These are phyloP conservation scores for Epinephelus fuscoguttatus DNA, from an alignment of 2,113 vertebrate species.

Conservation along the genomic window DNA sequence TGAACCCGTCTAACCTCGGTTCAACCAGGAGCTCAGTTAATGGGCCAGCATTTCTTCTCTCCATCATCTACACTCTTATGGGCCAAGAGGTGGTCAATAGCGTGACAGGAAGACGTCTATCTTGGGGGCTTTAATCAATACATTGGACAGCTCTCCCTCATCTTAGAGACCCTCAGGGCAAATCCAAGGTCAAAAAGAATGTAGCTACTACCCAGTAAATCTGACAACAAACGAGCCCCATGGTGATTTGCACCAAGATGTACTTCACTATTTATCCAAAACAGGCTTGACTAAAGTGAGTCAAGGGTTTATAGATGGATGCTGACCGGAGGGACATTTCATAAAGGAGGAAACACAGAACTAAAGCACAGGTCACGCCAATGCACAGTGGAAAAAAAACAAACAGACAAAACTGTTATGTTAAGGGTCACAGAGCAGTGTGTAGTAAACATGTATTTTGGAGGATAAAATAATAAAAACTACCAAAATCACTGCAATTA, in stretches of 20 bases:
- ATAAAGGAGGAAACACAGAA: not conserved
- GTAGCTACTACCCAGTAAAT: constrained; percentile 16
- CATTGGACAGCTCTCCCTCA: constrained; percentile 28
- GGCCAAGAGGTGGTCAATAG: constrained; percentile 40
- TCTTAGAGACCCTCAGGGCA: constrained; percentile 20
- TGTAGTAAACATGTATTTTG: not conserved
- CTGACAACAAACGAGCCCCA: constrained; percentile 10
- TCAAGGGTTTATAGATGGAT: not conserved
- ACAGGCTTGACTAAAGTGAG: not conserved
- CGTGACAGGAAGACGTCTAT: constrained; percentile 27
- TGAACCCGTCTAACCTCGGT: constrained; percentile 29
- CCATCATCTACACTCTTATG: constrained; percentile 31
- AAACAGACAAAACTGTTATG: not conserved
- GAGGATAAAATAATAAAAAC: not conserved
- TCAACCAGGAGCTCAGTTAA: constrained; percentile 40
- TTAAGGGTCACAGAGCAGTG: not conserved
- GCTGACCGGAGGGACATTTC: not conserved
- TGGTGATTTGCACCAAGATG: constrained; percentile 6
- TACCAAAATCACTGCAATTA: not conserved
- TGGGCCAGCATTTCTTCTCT: constrained; percentile 38
- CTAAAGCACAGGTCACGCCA: not conserved
- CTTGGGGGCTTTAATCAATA: constrained; percentile 42
- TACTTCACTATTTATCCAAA: constrained; percentile 1
- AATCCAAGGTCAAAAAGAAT: constrained; percentile 40
- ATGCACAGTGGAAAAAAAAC: not conserved